Evolutionary conservation across 2,888 invertebrate species (phyloP).

Genomic region (Hipparchia sbordonii): DNA sequence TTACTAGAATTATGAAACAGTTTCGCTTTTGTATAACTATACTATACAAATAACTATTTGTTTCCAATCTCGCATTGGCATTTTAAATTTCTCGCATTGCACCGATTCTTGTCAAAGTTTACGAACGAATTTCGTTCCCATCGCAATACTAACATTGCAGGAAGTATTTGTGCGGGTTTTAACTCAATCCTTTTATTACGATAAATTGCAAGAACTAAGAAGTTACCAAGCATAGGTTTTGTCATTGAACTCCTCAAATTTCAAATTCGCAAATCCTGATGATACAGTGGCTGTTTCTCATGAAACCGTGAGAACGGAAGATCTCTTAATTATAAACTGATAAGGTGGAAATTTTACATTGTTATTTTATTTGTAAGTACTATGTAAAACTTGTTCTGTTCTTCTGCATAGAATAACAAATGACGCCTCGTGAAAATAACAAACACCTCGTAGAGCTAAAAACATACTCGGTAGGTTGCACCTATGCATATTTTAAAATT

Average conservation of each 20-base stretch:
- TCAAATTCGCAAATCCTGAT: no score
- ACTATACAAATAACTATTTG: no score
- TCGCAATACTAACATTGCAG: background rate
- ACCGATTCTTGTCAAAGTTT: background rate
- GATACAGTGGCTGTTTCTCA: no score
- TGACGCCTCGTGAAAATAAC: background rate
- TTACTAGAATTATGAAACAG: background rate
- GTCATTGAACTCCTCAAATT: no score
- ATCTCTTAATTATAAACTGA: no score
- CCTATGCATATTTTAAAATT: conserved; percentile 18
- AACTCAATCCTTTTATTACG: background rate
- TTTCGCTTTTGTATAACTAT: background rate
- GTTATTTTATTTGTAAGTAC: no score
- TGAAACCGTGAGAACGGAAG: no score
- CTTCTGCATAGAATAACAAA: background rate
- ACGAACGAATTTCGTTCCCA: background rate
- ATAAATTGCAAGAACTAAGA: no score
- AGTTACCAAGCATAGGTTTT: no score
- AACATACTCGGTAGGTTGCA: background rate
- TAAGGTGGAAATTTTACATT: no score
- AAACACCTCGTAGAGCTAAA: background rate
- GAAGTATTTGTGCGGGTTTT: background rate
- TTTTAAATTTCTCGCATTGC: background rate
- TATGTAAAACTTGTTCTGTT: no score
- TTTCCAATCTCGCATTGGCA: background rate